Percentiles rank a stretch among this genome's conserved stretches.
Conservation (phyloP, 1,140 invertebrate species). For the Bursaphelenchus mucronatus region DNA sequence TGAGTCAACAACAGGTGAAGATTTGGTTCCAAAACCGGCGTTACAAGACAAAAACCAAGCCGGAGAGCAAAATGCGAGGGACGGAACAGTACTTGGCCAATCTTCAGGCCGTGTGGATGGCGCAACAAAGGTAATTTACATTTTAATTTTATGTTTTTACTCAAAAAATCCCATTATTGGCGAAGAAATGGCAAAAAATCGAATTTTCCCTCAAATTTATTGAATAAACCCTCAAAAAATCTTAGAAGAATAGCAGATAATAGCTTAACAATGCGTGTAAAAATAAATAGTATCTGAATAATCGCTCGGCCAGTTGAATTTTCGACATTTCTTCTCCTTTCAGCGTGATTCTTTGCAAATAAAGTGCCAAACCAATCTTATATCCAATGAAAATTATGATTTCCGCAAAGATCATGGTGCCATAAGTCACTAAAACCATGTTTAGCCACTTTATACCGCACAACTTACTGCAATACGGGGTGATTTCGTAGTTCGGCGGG, state of each 20-base stretch:
- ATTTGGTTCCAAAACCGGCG: conserved; percentile 92
- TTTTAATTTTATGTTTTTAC: background rate
- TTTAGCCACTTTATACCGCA: background rate
- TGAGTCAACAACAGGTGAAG: conserved; percentile 60
- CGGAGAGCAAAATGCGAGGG: background rate
- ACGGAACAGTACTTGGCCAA: background rate
- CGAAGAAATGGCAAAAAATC: background rate
- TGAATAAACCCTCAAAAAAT: background rate
- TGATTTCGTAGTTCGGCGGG: conserved; percentile 13
- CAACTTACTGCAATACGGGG: conserved; percentile 19
- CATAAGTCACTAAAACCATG: conserved; percentile 16
- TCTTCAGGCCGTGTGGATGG: conserved; percentile 1
- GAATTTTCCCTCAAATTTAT: background rate
- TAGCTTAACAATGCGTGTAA: conserved; percentile 3
- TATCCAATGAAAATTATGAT: conserved; percentile 3
- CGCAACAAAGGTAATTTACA: conserved; percentile 5
- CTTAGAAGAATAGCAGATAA: conserved; percentile 14
- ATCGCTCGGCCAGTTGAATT: background rate
- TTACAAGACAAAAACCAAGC: conserved; percentile 71
- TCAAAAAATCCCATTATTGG: background rate
- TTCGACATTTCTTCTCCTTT: conserved; percentile 1
- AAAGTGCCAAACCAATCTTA: background rate
- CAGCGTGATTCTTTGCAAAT: background rate
- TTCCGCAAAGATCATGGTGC: conserved; percentile 3
- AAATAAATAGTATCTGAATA: conserved; percentile 3